Percentiles rank a stretch among this genome's conserved stretches.
Conservation (phyloP, 2,888 invertebrate species). For the Platycheirus albimanus region DNA sequence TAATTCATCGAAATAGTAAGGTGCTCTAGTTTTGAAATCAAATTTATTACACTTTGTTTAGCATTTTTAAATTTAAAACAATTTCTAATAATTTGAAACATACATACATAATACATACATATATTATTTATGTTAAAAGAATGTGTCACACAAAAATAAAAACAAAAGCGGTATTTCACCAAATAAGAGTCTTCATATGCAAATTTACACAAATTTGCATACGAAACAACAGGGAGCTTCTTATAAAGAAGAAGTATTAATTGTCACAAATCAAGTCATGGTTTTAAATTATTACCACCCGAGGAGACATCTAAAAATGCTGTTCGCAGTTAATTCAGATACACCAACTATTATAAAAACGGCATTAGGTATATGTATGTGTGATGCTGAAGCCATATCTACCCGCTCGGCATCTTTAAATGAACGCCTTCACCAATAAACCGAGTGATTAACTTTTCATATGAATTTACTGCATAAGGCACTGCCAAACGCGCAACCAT, state of each 20-base stretch:
- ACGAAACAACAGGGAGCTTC: slow-evolving; percentile 3
- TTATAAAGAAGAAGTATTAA: slow-evolving; percentile 30
- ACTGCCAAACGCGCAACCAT: slow-evolving; percentile 36
- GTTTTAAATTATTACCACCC: slow-evolving; percentile 52
- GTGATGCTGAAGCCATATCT: slow-evolving; percentile 14
- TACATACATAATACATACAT: no score
- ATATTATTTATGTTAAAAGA: no score
- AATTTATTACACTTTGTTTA: no score
- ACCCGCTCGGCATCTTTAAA: slow-evolving; percentile 19
- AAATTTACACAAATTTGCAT: slow-evolving; percentile 37
- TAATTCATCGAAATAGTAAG: no score
- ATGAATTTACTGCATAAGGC: slow-evolving; percentile 64
- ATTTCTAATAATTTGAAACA: no score
- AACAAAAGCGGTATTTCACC: no score
- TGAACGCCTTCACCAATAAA: slow-evolving; percentile 29
- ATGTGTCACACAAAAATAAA: no score
- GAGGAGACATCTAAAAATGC: slow-evolving; percentile 27
- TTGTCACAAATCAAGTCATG: slow-evolving; percentile 57
- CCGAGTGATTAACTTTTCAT: slow-evolving; percentile 69
- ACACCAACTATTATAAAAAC: background rate
- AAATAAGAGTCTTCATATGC: background rate
- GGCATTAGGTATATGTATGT: background rate
- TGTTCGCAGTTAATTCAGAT: slow-evolving; percentile 13
- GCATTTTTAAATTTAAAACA: no score
- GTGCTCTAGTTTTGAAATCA: no score